Evolutionary conservation across 1,140 invertebrate genomes (phyloP).

Genomic region (Bombus huntii): DNA sequence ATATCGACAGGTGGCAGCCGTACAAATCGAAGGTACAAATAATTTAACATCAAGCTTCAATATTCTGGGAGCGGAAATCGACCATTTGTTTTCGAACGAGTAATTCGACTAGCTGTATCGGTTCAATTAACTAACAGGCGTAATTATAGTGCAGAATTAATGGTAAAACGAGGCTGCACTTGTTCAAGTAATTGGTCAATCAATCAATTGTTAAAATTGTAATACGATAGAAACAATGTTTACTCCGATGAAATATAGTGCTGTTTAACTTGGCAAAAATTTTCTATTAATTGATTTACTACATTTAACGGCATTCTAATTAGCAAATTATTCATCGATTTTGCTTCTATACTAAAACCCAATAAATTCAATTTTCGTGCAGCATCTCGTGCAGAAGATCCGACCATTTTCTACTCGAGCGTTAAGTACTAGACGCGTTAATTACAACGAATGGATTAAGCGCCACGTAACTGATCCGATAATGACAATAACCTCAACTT

Average conservation of each 20-base stretch:
- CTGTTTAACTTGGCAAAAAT: not conserved
- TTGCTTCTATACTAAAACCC: not conserved
- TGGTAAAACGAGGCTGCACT: slow-evolving; percentile 9
- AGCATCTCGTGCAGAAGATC: not conserved
- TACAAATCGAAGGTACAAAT: not conserved
- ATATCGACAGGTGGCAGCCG: not conserved
- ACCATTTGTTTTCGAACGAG: slow-evolving; percentile 17
- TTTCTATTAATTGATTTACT: not conserved
- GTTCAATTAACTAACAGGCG: slow-evolving; percentile 5
- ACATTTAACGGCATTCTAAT: not conserved
- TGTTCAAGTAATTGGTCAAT: not conserved
- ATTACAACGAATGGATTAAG: slow-evolving; percentile 8
- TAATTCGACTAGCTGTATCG: slow-evolving; percentile 15
- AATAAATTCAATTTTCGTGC: not conserved
- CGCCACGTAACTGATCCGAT: not conserved
- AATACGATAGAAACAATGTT: not conserved
- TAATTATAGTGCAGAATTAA: slow-evolving; percentile 27
- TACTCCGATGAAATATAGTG: not conserved
- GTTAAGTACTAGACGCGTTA: not conserved
- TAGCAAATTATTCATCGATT: not conserved
- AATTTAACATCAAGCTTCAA: not conserved
- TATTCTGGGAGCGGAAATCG: not conserved
- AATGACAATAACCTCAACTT: slow-evolving; percentile 29
- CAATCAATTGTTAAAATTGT: slow-evolving; percentile 1
- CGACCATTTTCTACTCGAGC: not conserved